A percentile compares a stretch with the other conserved stretches of the same genome.
phyloP scores from a whole-genome alignment of 2,797 vertebrate genomes.

The Chrosomus eos region DNA sequence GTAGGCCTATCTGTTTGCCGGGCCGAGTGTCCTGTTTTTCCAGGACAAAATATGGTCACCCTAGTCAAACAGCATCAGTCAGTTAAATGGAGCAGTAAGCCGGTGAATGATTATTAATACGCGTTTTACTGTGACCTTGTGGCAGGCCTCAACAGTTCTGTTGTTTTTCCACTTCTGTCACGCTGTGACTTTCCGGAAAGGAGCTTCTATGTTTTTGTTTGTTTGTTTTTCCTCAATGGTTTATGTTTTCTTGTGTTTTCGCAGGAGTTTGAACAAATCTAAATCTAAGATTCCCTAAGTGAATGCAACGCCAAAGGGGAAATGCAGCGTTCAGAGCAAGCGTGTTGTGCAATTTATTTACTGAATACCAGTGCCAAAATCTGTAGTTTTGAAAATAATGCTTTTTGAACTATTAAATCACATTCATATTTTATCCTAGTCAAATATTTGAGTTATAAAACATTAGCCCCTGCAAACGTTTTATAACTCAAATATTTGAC shows the following conservation, averaged over 20 bases:
- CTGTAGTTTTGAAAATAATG: background rate
- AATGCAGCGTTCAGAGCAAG: slow-evolving; percentile 2
- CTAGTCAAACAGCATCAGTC: slow-evolving; percentile 82
- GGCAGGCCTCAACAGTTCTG: slow-evolving; percentile 62
- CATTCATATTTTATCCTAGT: background rate
- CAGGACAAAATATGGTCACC: too few relatives aligned
- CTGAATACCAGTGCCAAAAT: background rate
- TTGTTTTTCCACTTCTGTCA: slow-evolving; percentile 31
- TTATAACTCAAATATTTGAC: background rate
- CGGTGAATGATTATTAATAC: slow-evolving; percentile 69
- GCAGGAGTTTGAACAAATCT: background rate
- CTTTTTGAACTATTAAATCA: slow-evolving; percentile 22
- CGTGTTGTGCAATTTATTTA: background rate
- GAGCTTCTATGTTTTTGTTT: background rate
- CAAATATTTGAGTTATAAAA: slow-evolving; percentile 26
- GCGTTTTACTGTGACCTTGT: slow-evolving; percentile 76
- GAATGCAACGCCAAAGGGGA: background rate
- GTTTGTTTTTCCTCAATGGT: background rate
- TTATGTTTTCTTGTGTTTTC: background rate
- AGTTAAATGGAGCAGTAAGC: slow-evolving; percentile 78
- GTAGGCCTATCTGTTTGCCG: too few relatives aligned
- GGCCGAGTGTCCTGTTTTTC: too few relatives aligned
- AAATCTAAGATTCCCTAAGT: slow-evolving; percentile 20
- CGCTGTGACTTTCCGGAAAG: slow-evolving; percentile 8
- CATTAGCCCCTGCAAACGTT: background rate